These are phyloP conservation scores for Oreochromis grahami DNA, from an alignment of 2,797 vertebrate genomes.

Conservation along the genomic window DNA sequence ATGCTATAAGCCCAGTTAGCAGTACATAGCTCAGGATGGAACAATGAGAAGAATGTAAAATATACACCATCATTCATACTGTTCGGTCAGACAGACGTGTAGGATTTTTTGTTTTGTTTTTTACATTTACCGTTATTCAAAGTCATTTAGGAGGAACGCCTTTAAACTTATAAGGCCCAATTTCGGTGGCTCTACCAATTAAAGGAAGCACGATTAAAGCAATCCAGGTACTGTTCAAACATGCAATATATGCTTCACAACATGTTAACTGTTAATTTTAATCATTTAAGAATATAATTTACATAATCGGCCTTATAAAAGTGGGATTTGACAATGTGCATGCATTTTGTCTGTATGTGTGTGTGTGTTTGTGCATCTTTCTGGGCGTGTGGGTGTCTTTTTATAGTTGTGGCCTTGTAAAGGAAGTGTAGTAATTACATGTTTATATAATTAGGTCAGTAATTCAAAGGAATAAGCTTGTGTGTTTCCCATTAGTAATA, in stretches of 20 bases:
- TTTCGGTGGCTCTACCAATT: background rate
- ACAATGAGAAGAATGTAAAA: background rate
- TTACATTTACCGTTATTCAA: background rate
- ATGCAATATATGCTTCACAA: background rate
- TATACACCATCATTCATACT: background rate
- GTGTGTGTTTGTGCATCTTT: background rate
- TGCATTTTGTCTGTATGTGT: background rate
- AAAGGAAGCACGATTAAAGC: background rate
- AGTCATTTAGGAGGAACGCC: background rate
- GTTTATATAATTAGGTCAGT: slow-evolving; percentile 63
- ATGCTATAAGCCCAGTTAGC: slow-evolving; percentile 15
- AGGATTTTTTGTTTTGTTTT: fast-evolving
- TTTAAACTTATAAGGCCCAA: background rate
- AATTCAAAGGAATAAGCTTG: slow-evolving; percentile 51
- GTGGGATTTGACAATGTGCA: background rate
- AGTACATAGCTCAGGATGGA: slow-evolving; percentile 19
- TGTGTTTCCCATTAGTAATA: slow-evolving; percentile 52
- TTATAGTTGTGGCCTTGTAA: slow-evolving; percentile 33
- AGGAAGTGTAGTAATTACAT: slow-evolving; percentile 52
- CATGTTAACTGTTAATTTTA: slow-evolving; percentile 11
- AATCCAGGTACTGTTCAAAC: background rate
- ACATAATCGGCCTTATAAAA: slow-evolving; percentile 15
- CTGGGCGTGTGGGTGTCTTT: background rate
- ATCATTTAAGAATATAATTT: slow-evolving; percentile 20
- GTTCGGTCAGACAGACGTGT: background rate